phyloP scores from a whole-genome alignment of 2,888 invertebrate genomes.

The Pemphredon lugubris region DNA sequence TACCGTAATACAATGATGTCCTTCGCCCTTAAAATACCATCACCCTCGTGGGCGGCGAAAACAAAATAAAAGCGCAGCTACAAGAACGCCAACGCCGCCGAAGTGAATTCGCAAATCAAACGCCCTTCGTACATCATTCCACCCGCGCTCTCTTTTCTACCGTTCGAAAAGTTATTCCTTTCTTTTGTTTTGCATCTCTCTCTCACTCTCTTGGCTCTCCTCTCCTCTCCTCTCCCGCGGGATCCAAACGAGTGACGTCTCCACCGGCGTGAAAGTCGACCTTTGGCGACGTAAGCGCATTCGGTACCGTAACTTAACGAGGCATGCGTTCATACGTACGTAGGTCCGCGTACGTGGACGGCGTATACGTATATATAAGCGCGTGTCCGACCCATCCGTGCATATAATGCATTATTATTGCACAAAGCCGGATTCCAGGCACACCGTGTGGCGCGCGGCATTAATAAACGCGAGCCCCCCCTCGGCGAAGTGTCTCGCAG shows the following conservation, averaged over 20 bases:
- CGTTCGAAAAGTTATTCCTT: not conserved
- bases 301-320: slow-evolving; percentile 54
- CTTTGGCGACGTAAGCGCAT: slow-evolving; percentile 49
- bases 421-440: slow-evolving; percentile 40
- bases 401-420: slow-evolving; percentile 48
- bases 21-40: no score
- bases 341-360: not conserved
- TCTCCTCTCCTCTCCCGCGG: slow-evolving; percentile 7
- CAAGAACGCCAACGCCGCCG: not conserved
- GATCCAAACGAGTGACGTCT: slow-evolving; percentile 4
- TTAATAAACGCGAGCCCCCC: slow-evolving; percentile 51
- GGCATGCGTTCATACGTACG: slow-evolving; percentile 34
- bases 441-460: slow-evolving; percentile 32
- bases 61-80: no score
- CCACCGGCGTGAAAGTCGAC: slow-evolving; percentile 45
- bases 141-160: slow-evolving; percentile 19
- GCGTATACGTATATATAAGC: not conserved
- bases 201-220: not conserved
- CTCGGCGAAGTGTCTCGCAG: slow-evolving; percentile 40
- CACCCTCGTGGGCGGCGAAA: no score
- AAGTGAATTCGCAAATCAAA: not conserved
- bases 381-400: slow-evolving; percentile 8
- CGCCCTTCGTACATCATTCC: not conserved
- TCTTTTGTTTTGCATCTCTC: not conserved
- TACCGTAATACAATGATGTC: no score